These are phyloP conservation scores for Apis dorsata DNA, from an alignment of 1,140 invertebrate species.

Conservation along the genomic window DNA sequence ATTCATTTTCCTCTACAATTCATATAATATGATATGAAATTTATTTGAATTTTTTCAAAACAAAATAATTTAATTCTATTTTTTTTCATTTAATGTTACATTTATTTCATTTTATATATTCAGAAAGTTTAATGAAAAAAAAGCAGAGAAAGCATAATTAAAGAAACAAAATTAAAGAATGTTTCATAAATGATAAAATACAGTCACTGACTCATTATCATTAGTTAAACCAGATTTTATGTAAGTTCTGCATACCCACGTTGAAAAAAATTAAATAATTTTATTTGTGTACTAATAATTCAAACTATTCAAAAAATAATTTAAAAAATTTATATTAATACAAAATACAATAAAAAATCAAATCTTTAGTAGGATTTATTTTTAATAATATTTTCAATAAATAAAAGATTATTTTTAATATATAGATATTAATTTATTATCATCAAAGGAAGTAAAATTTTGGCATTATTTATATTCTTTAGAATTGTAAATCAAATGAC, in stretches of 20 bases:
- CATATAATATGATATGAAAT: neutral
- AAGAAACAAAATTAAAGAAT: neutral
- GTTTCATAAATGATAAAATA: slow-evolving; percentile 1
- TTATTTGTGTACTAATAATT: neutral
- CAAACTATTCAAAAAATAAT: neutral
- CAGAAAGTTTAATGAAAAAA: neutral
- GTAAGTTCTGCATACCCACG: neutral
- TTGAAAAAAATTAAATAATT: neutral
- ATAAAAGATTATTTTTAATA: neutral
- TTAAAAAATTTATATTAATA: too few relatives aligned
- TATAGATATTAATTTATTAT: neutral
- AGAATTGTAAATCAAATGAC: neutral
- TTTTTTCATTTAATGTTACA: neutral
- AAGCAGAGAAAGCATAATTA: neutral
- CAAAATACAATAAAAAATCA: neutral
- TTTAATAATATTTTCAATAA: neutral
- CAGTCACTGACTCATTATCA: slow-evolving; percentile 10
- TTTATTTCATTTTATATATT: neutral
- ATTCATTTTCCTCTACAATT: neutral
- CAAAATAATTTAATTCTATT: neutral
- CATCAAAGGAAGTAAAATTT: neutral
- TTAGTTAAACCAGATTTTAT: neutral
- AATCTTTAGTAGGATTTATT: neutral
- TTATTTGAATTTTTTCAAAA: neutral
- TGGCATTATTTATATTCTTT: neutral